Percentiles rank a stretch among this genome's conserved stretches.
These are phyloP conservation scores for Trissolcus brochymenae DNA, from an alignment of 2,888 invertebrate genomes.

Conservation along the genomic window DNA sequence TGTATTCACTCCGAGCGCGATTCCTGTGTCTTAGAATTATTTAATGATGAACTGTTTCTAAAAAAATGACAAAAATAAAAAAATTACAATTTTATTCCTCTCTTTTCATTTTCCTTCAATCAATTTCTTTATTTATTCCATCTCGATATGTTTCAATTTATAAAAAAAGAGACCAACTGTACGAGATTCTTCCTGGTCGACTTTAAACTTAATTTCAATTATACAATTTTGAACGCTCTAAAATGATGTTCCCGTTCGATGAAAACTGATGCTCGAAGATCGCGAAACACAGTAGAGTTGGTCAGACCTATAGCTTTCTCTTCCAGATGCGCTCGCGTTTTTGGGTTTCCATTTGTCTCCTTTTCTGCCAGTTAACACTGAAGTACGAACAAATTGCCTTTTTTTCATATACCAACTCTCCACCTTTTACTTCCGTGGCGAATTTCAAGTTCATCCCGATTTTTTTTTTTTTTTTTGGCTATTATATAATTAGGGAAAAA, in stretches of 20 bases:
- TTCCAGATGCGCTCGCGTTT: constrained; percentile 69
- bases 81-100: constrained; percentile 1
- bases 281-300: constrained; percentile 34
- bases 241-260: constrained; percentile 61
- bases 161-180: not conserved
- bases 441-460: constrained; percentile 1
- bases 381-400: constrained; percentile 12
- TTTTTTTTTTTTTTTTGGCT: not conserved
- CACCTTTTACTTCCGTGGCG: constrained; percentile 14
- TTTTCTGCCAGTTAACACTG: constrained; percentile 24
- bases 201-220: not conserved
- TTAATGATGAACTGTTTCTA: constrained; percentile 53
- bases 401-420: not conserved
- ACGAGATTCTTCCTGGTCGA: constrained; percentile 8
- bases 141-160: not conserved
- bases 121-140: not conserved
- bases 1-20: constrained; percentile 70
- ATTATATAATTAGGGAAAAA: constrained; percentile 14
- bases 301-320: constrained; percentile 66
- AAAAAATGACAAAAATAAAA: constrained; percentile 55
- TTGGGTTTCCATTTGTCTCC: constrained; percentile 59
- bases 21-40: constrained; percentile 59
- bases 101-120: not conserved
- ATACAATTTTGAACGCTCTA: constrained; percentile 57
- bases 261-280: constrained; percentile 61